Evolutionary conservation across 1,140 invertebrate species (phyloP), one percentile per base, ranked within the genome.

Genomic region (Matsumurasca onukii): DNA sequence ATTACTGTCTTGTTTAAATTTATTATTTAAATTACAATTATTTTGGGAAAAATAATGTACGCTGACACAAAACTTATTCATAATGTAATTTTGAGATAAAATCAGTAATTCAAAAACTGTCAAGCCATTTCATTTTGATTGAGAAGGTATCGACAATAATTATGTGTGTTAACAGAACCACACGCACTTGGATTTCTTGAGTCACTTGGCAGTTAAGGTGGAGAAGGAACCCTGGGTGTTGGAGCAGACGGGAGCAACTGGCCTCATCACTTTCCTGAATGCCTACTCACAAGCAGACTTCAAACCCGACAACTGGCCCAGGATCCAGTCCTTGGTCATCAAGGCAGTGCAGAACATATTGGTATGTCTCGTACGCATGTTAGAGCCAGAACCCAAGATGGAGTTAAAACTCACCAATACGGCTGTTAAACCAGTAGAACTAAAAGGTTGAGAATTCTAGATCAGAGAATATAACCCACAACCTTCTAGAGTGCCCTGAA

Each of bases 281-380:
- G 81, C 78, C 39, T 75, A 85, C 25, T 77, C 82, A 15, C 80
- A 81, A 71, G 84, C 82, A 30, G 83, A 87, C 77, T 88, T 84
- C 73, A 84, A 82, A 55, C 86, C 87, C 1, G 61, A 77, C 20
- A 71, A 82, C 72, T 89, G 86, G 86, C 72, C 78, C 1, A 72
- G 67, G 31, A 74, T 89, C 31, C 75, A 76, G 70, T 67, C 68
- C 64, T 66, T 80, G 77, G 76, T 83, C 75, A 72, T 80, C 3
- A 31, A 77, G 30, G 55, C 55, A 1, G 25, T 22, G 9, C 22
- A 59, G 25, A 27, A 24, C 12, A 27, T 59, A 27, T 22, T 29
- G 55, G 55, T 59, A 3, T 17, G 55, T 39, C 34, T 39, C 34
- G 17, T 39, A n/a, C n/a, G n/a, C n/a, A n/a, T n/a, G n/a, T n/a